Evolutionary conservation across 2,113 vertebrate genomes (phyloP), one percentile per base, ranked within the genome.

Genomic region (Ivindomyrus marchei): DNA sequence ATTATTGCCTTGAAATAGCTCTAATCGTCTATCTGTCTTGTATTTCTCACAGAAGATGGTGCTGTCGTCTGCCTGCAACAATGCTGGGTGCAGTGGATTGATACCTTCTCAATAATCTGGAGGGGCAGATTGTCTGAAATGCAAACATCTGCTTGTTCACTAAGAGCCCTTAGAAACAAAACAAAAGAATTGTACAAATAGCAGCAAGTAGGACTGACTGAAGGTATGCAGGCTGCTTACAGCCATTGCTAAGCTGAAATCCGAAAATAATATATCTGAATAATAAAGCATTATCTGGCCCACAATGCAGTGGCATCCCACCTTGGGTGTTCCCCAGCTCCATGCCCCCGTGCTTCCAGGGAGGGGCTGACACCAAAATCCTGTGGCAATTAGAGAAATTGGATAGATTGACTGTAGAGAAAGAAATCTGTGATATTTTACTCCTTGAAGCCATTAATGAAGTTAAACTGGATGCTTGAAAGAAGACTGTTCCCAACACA

Each of bases 41-140:
- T 46, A 42, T 45, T 88, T 47, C 10, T 19, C 36, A 27, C 87
- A n/a, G 58, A 47, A 66, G 45, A 47, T 87, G 62, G 8, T 46
- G 39, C 45, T 4, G 45, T 9, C 15, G 1, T 45, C 45, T 45
- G 42, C 21, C 21, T 46, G 80, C 19, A 24, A 95, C 95, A 96
- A 92, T 92, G 92, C 91, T 77, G 70, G 27, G 15, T 77, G 70
- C 94, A 93, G 94, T 93, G 94, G 94, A 56, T 56, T 93, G 94
- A 92, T 92, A 91, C 91, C 91, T 93, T 94, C 92, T 95, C 92
- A 92, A 92, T 96, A 95, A 95, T 95, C 94, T 93, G 91, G 93
- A 89, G 91, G 93, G 93, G 94, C 94, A 95, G 93, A 89, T 87
- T 88, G 21, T 92, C 94, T 92, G 92, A 92, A 92, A 89, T 90